Conservation (phyloP, 2,888 invertebrate species). For the Antheraea assamensis region DNA sequence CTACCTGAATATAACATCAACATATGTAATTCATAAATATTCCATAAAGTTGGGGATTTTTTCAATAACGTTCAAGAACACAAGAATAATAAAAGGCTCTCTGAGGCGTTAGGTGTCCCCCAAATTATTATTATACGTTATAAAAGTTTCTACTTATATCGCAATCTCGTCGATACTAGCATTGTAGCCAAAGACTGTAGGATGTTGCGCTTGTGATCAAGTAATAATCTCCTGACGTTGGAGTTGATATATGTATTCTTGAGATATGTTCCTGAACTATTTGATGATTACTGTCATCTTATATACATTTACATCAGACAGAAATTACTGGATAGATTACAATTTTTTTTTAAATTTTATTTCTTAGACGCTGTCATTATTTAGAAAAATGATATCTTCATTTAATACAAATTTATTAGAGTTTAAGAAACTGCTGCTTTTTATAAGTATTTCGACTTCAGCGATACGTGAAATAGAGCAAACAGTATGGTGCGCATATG, state of each 20-base stretch:
- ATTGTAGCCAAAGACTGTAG: neutral
- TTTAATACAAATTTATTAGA: too few species aligned
- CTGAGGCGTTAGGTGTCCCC: neutral
- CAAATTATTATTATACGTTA: neutral
- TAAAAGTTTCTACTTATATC: neutral
- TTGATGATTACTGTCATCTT: too few species aligned
- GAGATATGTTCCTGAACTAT: too few species aligned
- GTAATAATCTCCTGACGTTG: neutral
- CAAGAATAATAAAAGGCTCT: neutral
- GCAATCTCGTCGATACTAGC: neutral
- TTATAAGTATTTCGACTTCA: too few species aligned
- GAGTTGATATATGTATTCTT: neutral
- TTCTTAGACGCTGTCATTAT: too few species aligned
- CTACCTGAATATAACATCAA: neutral
- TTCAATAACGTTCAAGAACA: neutral
- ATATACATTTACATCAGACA: too few species aligned
- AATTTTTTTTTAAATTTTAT: too few species aligned
- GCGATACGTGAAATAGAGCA: too few species aligned
- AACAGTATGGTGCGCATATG: too few species aligned
- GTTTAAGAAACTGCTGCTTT: too few species aligned
- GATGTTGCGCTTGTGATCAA: neutral
- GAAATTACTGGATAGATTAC: too few species aligned
- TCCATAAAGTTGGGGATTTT: neutral
- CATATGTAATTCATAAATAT: neutral
- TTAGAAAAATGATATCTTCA: too few species aligned